phyloP scores from a whole-genome alignment of 2,113 vertebrate species.

The human (Homo sapiens) region GRCh38 chr3:18130501-18131000 shows the following conservation, averaged over 20 bases:
- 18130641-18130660: not conserved
- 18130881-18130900: not conserved
- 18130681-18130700: not conserved
- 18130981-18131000: not conserved
- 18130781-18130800: not conserved
- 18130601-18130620: not conserved
- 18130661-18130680: not conserved
- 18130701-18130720: not conserved
- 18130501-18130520: not conserved
- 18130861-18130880: not conserved
- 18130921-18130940: not conserved
- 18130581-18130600: conserved; percentile 1
- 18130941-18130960: not conserved
- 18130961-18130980: not conserved
- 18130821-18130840: not conserved
- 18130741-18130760: not conserved
- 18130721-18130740: not conserved
- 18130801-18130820: not conserved
- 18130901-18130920: not conserved
- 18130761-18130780: not conserved
- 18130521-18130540: not conserved
- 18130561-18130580: conserved; percentile 23
- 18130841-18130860: not conserved
- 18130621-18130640: not conserved
- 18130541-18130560: not conserved